Base-by-base conservation (phyloP, 2,797 vertebrate genomes). In the Anguilla marmorata region DNA sequence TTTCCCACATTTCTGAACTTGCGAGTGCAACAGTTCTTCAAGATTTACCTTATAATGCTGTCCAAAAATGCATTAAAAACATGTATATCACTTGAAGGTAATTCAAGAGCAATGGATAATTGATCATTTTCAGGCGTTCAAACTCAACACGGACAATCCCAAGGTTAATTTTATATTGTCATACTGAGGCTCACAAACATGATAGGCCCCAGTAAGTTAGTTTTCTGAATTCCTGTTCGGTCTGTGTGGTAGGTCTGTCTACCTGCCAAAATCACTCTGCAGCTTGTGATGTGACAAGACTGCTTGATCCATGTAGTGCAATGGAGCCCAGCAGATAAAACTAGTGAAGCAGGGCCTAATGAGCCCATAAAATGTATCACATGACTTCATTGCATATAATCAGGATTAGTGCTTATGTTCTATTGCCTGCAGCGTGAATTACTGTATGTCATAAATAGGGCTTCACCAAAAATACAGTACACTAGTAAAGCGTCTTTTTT, bases 311-410 rank as follows among this genome's bases (percentile, higher is more conserved):
- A 41, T 41, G 45, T 11, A 9, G 24, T 50, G 37, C 84, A 66
- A 21, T 41, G 33, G 56, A 41, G 54, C 33, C 12, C 30, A 41
- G 27, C 56, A 60, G 56, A 85, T 85, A 60, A 45, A 50, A 52
- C 24, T 19, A 86, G 72, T 79, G 86, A 56, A 79, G 69, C 50
- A 37, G 72, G 11, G 21, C 30, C 30, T 87, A 87, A 87, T 76
- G 86, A 80, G 72, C 41, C 30, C 48, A 87, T 80, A 33, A 82
- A 82, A 58, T 87, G 41, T 79, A 52, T 80, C 50, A 86, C 69
- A 24, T 79, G 74, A 79, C 50, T 54, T 87, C 79, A 79, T 56
- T 80, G 69, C 72, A 37, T 72, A 80, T 41, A 37, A 56, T 80
- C 14, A 79, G 72, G 9, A 86, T 79, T 79, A 58, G 48, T 79